Base-by-base conservation (phyloP, 2,888 invertebrate genomes). In the Brenthis ino region DNA sequence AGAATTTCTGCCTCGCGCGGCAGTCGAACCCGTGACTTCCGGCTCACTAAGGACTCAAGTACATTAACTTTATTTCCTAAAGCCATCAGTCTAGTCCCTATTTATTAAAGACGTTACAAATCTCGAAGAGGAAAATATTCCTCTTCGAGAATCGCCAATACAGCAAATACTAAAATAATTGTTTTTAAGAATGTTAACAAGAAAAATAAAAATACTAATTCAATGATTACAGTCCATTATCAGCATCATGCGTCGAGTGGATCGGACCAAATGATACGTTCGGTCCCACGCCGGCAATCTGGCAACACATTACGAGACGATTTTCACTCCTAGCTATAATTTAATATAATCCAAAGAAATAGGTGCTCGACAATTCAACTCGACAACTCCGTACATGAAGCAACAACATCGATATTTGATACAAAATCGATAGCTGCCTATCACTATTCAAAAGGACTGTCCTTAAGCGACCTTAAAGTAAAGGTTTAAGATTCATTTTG, bases 301-400 rank as follows among this genome's bases (percentile, higher is more conserved):
- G 77, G 83, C 89, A 86, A 92, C 93, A 92, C 92, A 91, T 92
- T 91, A 91, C 89, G 81, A 77, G 87, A 87, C 88, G 85, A 91
- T 91, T 91, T 92, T 92, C 93, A 93, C 93, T 89, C 92, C 92
- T 91, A 81, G 85, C 89, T 88, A 88, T 91, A 92, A 92, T 93
- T 92, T 92, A 93, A 92, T 92, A 92, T 93, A 91, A 91, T 91
- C 90, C 90, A 92, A 93, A 91, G 91, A 87, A 91, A 91, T 91
- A 89, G 90, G 82, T 88, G 86, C 85, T 20, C 20, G 20, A 20
- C 20, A 20, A 20, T 20, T 20, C 20, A 20, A 86, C 82, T 87
- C 84, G 83, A 72, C 72, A 73, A 74, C 77, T 65, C 60, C 56
- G 65, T 64, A 70, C 70, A 68, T 50, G 65, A 57, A 71, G 64